Percentiles rank a stretch among this genome's conserved stretches.
Conservation (phyloP, 2,113 vertebrate species). For the Aplodontia rufa region DNA sequence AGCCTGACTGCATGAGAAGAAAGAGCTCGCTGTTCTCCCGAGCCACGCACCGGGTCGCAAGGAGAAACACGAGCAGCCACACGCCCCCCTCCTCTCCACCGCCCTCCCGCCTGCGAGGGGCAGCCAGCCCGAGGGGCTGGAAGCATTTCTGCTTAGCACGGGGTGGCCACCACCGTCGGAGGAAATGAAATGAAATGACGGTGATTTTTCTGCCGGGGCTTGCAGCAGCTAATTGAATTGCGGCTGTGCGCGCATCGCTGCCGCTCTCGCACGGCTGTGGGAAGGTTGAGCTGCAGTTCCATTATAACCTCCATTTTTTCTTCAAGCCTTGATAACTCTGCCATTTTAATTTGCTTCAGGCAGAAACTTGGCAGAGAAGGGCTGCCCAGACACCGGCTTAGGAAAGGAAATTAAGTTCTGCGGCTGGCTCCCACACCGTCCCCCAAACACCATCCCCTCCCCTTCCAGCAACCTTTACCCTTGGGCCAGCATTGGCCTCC, state of each 20-base stretch:
- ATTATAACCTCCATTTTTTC: slow-evolving; percentile 64
- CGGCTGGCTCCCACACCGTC: background rate
- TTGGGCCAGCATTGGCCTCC: background rate
- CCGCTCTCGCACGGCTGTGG: background rate
- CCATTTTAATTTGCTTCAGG: slow-evolving; percentile 71
- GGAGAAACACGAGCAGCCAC: slow-evolving; percentile 78
- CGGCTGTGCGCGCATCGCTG: background rate
- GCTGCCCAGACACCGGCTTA: background rate
- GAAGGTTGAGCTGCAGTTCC: slow-evolving; percentile 32
- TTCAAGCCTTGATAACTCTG: slow-evolving; percentile 68
- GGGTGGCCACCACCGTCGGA: slow-evolving; percentile 51
- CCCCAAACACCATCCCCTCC: background rate
- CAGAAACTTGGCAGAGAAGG: slow-evolving; percentile 22
- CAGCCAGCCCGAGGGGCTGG: slow-evolving; percentile 57
- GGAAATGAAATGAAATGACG: slow-evolving; percentile 49
- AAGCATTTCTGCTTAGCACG: slow-evolving; percentile 55
- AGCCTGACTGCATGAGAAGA: slow-evolving; percentile 91
- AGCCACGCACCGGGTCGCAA: slow-evolving; percentile 68
- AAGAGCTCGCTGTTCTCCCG: slow-evolving; percentile 88
- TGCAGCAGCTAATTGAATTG: slow-evolving; percentile 44
- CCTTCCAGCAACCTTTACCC: background rate
- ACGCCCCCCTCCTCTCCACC: slow-evolving; percentile 46
- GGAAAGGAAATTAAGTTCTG: slow-evolving; percentile 46
- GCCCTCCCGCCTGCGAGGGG: background rate
- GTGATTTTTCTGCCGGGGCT: slow-evolving; percentile 51